Conservation (phyloP, 1,140 invertebrate genomes). For the Popillia japonica region DNA sequence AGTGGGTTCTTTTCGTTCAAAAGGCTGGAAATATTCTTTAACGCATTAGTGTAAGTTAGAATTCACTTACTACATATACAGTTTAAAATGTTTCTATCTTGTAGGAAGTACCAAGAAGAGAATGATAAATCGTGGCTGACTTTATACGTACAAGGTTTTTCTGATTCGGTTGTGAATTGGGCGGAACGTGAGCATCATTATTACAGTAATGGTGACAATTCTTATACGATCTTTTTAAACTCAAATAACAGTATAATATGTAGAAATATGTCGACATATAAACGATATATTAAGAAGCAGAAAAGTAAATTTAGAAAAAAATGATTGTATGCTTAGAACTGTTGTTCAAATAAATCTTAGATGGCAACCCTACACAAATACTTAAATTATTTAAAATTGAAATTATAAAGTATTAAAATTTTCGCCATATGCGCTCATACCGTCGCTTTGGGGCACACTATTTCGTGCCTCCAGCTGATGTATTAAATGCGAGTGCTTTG, state of each 20-base stretch:
- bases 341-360: not conserved
- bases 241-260: slow-evolving; percentile 56
- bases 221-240: slow-evolving; percentile 62
- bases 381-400: too few relatives aligned
- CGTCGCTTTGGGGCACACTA: too few relatives aligned
- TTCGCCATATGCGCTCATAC: too few relatives aligned
- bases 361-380: too few relatives aligned
- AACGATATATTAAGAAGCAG: slow-evolving; percentile 50
- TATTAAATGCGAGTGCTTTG: too few relatives aligned
- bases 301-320: slow-evolving; percentile 2
- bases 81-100: slow-evolving; percentile 45
- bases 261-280: slow-evolving; percentile 52
- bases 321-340: not conserved
- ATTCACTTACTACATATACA: not conserved
- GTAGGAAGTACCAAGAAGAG: slow-evolving; percentile 51
- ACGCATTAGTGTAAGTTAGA: slow-evolving; percentile 56
- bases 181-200: slow-evolving; percentile 62
- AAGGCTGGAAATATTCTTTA: slow-evolving; percentile 59
- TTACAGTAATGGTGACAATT: slow-evolving; percentile 64
- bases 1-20: slow-evolving; percentile 64
- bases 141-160: slow-evolving; percentile 66
- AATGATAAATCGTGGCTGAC: slow-evolving; percentile 60
- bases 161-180: slow-evolving; percentile 63
- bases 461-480: too few relatives aligned
- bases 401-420: too few relatives aligned